Conservation (phyloP, 92 coral and sea anemone species). For the Siderastrea siderea region DNA sequence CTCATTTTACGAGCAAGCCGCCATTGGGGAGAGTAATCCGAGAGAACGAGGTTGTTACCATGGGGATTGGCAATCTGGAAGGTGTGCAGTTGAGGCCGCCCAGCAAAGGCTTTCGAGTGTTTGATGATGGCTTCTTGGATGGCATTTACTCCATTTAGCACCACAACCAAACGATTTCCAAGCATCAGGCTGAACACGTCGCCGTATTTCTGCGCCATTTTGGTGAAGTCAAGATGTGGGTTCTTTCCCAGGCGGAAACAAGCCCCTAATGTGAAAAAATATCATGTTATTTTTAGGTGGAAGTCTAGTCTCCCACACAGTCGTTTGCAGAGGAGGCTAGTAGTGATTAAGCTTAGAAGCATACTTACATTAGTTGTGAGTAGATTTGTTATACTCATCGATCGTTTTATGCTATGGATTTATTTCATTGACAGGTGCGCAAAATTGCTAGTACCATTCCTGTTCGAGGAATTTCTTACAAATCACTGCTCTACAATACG, state of each 20-base stretch:
- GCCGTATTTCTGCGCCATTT: conserved; percentile 75
- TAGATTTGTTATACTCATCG: too few species aligned
- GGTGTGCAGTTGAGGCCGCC: conserved; percentile 72
- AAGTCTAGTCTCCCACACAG: not conserved
- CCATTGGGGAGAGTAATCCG: conserved; percentile 42
- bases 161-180: conserved; percentile 82
- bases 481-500: too few species aligned
- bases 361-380: too few species aligned
- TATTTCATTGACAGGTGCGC: too few species aligned
- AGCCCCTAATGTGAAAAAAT: conserved; percentile 17
- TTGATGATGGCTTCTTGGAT: conserved; percentile 81
- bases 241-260: conserved; percentile 72
- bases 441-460: too few species aligned
- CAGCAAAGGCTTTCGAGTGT: conserved; percentile 73
- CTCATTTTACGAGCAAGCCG: conserved; percentile 65
- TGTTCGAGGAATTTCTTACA: not conserved
- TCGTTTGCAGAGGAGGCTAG: too few species aligned
- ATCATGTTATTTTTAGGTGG: not conserved
- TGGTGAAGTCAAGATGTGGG: conserved; percentile 61
- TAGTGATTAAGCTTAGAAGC: too few species aligned
- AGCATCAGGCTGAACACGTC: conserved; percentile 79
- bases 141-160: conserved; percentile 72
- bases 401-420: too few species aligned
- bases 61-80: conserved; percentile 41
- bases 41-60: conserved; percentile 30